Conservation (phyloP, 2,888 invertebrate genomes). For the Polietes domitor region DNA sequence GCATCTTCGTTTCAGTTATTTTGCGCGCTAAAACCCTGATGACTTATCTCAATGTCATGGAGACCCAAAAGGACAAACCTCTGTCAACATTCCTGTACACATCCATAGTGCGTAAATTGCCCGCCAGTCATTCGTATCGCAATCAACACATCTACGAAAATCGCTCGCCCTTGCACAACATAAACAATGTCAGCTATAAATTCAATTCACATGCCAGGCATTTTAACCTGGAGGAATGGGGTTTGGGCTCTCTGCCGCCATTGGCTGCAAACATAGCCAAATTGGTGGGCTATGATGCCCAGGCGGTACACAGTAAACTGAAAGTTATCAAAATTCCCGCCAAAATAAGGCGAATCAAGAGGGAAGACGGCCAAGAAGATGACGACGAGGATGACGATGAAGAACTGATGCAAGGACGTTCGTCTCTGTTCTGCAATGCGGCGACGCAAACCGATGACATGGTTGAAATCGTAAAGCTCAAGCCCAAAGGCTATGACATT, state of each 20-base stretch:
- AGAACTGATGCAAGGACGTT: conserved; percentile 42
- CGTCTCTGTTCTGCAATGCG: conserved; percentile 65
- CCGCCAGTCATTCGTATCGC: conserved; percentile 63
- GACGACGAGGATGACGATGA: conserved; percentile 51
- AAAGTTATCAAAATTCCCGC: conserved; percentile 62
- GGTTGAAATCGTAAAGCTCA: conserved; percentile 6
- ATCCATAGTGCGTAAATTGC: conserved; percentile 67
- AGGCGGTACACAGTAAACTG: conserved; percentile 57
- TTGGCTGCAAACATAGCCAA: conserved; percentile 59
- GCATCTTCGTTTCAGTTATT: conserved; percentile 49
- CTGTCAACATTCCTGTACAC: conserved; percentile 56
- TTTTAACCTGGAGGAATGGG: conserved; percentile 68
- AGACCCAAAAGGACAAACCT: not conserved
- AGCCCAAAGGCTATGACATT: conserved; percentile 40
- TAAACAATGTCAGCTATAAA: conserved; percentile 68
- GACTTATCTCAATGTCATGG: conserved; percentile 30
- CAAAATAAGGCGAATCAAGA: conserved; percentile 60
- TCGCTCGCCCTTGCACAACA: conserved; percentile 69
- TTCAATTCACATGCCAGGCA: conserved; percentile 66
- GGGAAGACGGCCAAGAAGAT: not conserved
- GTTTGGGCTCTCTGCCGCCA: conserved; percentile 63
- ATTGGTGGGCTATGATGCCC: conserved; percentile 62
- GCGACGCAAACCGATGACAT: conserved; percentile 68
- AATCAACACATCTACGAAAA: conserved; percentile 68
- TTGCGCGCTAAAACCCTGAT: conserved; percentile 49